These are phyloP conservation scores for Bombus confusus DNA, from an alignment of 1,140 invertebrate genomes.

Conservation along the genomic window DNA sequence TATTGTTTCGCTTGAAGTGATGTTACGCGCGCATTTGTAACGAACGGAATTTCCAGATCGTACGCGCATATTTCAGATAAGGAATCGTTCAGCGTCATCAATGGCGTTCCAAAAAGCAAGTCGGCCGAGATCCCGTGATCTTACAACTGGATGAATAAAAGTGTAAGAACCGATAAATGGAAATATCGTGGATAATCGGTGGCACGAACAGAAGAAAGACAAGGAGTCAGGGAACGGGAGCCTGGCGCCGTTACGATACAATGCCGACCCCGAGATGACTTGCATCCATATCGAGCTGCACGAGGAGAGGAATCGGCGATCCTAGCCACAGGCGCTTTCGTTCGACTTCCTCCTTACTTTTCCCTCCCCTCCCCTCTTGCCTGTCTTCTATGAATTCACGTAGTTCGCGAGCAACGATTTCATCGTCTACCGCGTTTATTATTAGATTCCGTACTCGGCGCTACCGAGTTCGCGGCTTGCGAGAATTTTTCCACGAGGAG, in stretches of 20 bases:
- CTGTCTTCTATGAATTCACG: conserved; percentile 46
- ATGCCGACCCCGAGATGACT: conserved; percentile 78
- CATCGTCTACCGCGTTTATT: conserved; percentile 35
- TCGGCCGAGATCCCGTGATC: not conserved
- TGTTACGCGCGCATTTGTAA: not conserved
- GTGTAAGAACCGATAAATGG: conserved; percentile 15
- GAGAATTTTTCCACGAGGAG: not conserved
- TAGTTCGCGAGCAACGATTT: conserved; percentile 49
- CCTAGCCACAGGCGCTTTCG: conserved; percentile 70
- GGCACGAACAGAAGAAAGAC: conserved; percentile 43
- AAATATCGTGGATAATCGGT: not conserved
- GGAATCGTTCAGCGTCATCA: too few species aligned
- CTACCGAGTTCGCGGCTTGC: not conserved
- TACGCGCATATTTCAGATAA: not conserved
- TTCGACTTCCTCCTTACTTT: conserved; percentile 47
- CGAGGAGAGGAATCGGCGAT: conserved; percentile 70
- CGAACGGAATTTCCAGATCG: not conserved
- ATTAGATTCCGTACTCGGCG: conserved; percentile 1
- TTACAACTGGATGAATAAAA: not conserved
- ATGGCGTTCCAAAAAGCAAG: not conserved
- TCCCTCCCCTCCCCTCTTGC: not conserved
- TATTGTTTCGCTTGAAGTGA: not conserved
- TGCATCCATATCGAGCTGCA: conserved; percentile 78
- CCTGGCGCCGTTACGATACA: conserved; percentile 81
- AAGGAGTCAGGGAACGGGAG: conserved; percentile 77